Evolutionary conservation across 2,113 vertebrate species (phyloP).

Genomic region (Geothlypis trichas): DNA sequence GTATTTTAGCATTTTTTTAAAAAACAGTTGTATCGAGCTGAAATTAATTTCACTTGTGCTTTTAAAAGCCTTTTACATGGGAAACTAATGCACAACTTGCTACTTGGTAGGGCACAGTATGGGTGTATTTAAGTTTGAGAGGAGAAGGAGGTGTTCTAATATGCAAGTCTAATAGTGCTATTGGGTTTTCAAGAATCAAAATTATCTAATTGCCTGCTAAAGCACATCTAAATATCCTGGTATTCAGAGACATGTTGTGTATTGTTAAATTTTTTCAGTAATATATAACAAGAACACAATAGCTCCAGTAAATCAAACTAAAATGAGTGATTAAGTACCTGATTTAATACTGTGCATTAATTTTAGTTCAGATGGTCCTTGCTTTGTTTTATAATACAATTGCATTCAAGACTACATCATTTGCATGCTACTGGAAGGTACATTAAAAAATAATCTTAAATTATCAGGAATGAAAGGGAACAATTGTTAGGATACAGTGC

Average conservation of each 20-base stretch:
- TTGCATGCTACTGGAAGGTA: constrained; percentile 48
- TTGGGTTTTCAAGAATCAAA: constrained; percentile 60
- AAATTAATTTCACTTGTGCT: constrained; percentile 6
- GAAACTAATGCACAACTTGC: constrained; percentile 19
- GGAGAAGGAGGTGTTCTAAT: constrained; percentile 13
- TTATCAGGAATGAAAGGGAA: constrained; percentile 35
- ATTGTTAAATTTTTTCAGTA: constrained; percentile 65
- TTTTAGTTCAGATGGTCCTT: constrained; percentile 43
- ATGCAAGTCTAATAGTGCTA: constrained; percentile 53
- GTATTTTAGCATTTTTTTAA: neutral
- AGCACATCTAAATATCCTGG: constrained; percentile 48
- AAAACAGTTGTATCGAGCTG: neutral
- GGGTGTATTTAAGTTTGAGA: neutral
- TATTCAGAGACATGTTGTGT: constrained; percentile 47
- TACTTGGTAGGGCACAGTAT: constrained; percentile 26
- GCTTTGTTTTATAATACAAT: constrained; percentile 9
- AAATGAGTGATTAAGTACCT: constrained; percentile 67
- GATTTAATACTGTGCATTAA: constrained; percentile 29
- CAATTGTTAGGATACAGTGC: neutral
- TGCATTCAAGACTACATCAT: neutral
- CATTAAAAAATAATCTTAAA: constrained; percentile 65
- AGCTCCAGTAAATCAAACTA: constrained; percentile 73
- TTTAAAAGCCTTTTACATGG: constrained; percentile 45
- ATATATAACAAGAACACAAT: constrained; percentile 68
- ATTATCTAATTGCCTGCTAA: constrained; percentile 65